Conservation (phyloP, 2,888 invertebrate genomes). For the Drosophila percnosoma region DNA sequence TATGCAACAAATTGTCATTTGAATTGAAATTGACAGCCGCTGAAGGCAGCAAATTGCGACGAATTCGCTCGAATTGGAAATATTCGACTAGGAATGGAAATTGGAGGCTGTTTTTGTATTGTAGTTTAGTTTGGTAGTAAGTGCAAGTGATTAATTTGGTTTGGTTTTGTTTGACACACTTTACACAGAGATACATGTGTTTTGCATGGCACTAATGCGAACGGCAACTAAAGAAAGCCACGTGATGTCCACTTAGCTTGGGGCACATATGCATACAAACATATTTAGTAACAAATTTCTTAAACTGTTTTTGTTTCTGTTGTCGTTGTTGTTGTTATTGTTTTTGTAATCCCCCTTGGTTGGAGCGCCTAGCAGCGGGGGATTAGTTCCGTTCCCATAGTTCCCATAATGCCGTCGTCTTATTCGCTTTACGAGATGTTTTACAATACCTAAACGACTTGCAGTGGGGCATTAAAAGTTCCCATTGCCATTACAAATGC, state of each 20-base stretch:
- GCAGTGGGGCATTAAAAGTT: slow-evolving; percentile 68
- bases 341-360: slow-evolving; percentile 39
- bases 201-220: slow-evolving; percentile 11
- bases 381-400: slow-evolving; percentile 69
- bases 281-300: slow-evolving; percentile 47
- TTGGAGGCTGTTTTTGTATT: slow-evolving; percentile 7
- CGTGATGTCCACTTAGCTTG: slow-evolving; percentile 36
- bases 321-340: background rate
- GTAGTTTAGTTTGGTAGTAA: slow-evolving; percentile 19
- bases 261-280: slow-evolving; percentile 4
- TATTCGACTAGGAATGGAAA: background rate
- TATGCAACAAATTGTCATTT: slow-evolving; percentile 80
- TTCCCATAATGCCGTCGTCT: slow-evolving; percentile 63
- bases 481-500: slow-evolving; percentile 56
- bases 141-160: slow-evolving; percentile 66
- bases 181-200: slow-evolving; percentile 24
- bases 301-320: slow-evolving; percentile 49
- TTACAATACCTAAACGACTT: slow-evolving; percentile 72
- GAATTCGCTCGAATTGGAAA: slow-evolving; percentile 31
- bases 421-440: slow-evolving; percentile 71
- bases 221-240: slow-evolving; percentile 12
- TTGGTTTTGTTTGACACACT: slow-evolving; percentile 63
- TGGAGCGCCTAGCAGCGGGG: slow-evolving; percentile 58
- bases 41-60: slow-evolving; percentile 49
- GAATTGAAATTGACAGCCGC: slow-evolving; percentile 74